These are phyloP conservation scores for Eunapius fragilis DNA, from an alignment of 37 sponge, comb jelly and placozoan species.

Conservation along the genomic window DNA sequence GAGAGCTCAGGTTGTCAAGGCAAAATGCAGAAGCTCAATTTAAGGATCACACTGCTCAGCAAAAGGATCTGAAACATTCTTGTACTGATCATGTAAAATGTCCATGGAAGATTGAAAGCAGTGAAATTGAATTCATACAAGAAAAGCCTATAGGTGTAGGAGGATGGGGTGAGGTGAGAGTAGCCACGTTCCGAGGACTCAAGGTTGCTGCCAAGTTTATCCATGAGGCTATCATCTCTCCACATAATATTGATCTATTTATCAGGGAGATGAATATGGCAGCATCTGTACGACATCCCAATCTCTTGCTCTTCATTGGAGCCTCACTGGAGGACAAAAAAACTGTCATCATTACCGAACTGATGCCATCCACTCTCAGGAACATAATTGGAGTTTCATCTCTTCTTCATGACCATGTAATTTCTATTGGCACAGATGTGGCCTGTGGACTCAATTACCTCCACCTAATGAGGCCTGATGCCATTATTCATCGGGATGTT, in stretches of 20 bases:
- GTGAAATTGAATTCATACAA: constrained; percentile 45
- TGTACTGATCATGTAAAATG: no score
- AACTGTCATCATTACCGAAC: constrained; percentile 59
- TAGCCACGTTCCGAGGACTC: constrained; percentile 54
- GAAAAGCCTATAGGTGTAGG: constrained; percentile 57
- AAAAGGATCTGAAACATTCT: no score
- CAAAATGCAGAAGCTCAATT: no score
- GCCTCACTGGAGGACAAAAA: constrained; percentile 24
- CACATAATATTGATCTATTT: constrained; percentile 42
- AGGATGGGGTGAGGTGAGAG: constrained; percentile 61
- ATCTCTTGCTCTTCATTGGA: constrained; percentile 43
- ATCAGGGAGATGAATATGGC: constrained; percentile 70
- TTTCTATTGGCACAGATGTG: constrained; percentile 26
- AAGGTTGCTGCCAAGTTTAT: constrained; percentile 68
- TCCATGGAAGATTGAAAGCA: constrained; percentile 50
- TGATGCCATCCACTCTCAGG: no score
- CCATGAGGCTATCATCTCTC: constrained; percentile 53
- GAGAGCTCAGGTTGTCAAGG: no score
- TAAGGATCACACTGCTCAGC: no score
- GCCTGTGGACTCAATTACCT: constrained; percentile 68
- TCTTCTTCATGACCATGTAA: constrained; percentile 7
- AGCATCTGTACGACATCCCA: constrained; percentile 58
- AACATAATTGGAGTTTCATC: constrained; percentile 38
- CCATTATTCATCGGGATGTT: constrained; percentile 75
- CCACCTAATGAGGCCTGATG: constrained; percentile 47